phyloP scores from a whole-genome alignment of 37 sponge, comb jelly and placozoan genomes.

The Cladorhizidae sp. region DNA sequence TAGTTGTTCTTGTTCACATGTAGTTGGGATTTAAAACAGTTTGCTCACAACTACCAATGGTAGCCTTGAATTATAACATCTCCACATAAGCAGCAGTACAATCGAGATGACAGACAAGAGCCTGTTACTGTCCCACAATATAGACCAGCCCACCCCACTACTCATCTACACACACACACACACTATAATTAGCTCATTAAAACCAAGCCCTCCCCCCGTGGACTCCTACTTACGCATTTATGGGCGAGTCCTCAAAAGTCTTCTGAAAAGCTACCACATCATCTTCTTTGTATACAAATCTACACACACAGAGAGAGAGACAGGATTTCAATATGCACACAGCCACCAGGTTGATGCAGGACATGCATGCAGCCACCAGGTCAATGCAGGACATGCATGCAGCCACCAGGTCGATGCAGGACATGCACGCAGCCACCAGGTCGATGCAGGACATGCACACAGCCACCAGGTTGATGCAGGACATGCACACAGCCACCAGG shows the following conservation, averaged over 20 bases:
- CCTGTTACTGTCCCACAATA: too few species aligned
- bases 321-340: not conserved
- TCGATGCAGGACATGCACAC: not conserved
- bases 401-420: not conserved
- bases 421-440: too few species aligned
- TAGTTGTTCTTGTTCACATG: too few species aligned
- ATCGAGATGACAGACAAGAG: too few species aligned
- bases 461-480: not conserved
- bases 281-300: conserved; percentile 58
- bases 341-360: not conserved
- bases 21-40: too few species aligned
- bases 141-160: too few species aligned
- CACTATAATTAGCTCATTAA: too few species aligned
- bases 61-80: too few species aligned
- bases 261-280: conserved; percentile 63
- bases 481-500: not conserved
- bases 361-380: not conserved
- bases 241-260: conserved; percentile 23
- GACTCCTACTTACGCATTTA: conserved; percentile 31
- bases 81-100: too few species aligned
- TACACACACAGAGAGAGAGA: not conserved
- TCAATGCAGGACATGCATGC: not conserved
- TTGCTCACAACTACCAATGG: too few species aligned
- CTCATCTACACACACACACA: too few species aligned
- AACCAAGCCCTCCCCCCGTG: too few species aligned